phyloP scores from a whole-genome alignment of 2,113 vertebrate genomes.

The Ia io region DNA sequence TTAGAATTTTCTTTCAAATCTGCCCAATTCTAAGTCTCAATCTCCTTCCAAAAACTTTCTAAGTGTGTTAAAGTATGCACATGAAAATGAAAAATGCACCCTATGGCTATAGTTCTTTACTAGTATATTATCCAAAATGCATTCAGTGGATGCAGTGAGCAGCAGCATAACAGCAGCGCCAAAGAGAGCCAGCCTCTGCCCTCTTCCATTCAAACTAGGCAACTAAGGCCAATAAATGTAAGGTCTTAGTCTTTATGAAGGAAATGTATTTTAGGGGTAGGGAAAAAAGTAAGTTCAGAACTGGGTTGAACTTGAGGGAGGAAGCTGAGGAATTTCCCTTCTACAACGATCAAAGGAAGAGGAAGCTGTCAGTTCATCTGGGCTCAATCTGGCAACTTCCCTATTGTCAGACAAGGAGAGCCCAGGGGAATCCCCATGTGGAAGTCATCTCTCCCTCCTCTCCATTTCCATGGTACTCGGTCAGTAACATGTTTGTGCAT shows the following conservation, averaged over 20 bases:
- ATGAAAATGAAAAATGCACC: background rate
- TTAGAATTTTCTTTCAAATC: constrained; percentile 28
- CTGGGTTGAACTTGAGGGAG: background rate
- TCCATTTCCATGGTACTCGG: background rate
- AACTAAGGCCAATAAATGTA: background rate
- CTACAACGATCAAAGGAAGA: constrained; percentile 31
- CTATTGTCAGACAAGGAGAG: background rate
- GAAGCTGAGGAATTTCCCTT: constrained; percentile 43
- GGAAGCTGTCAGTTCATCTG: constrained; percentile 24
- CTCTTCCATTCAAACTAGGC: background rate
- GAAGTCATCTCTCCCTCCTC: background rate
- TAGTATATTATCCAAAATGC: background rate
- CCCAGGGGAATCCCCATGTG: background rate
- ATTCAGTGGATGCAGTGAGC: background rate
- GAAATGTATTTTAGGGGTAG: background rate
- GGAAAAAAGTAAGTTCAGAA: background rate
- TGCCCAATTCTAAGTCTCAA: background rate
- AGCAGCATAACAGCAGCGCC: background rate
- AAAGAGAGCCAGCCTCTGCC: background rate
- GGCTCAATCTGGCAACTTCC: constrained; percentile 29
- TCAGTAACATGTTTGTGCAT: background rate
- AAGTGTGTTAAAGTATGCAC: background rate
- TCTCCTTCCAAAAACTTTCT: background rate
- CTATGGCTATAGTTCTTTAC: background rate
- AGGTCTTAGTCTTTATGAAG: background rate